A percentile compares a stretch with the other conserved stretches of the same genome.
phyloP scores from a whole-genome alignment of 2,113 vertebrate species.

The Bombycilla garrulus region DNA sequence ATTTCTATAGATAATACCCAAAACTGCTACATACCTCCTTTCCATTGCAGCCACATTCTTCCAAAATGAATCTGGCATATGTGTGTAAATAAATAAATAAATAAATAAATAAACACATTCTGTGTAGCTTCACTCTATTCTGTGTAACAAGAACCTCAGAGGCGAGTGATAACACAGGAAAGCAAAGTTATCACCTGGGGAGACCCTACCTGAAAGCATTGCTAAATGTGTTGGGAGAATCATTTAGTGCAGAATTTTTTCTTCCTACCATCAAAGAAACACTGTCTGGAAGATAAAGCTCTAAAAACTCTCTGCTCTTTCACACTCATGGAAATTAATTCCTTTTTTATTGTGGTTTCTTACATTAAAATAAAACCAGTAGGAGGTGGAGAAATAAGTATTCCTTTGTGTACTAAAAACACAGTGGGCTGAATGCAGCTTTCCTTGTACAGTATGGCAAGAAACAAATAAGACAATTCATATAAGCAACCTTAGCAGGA shows the following conservation, averaged over 20 bases:
- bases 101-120: background rate
- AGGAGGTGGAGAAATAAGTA: background rate
- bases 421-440: background rate
- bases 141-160: background rate
- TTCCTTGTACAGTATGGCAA: background rate
- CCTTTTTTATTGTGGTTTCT: background rate
- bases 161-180: background rate
- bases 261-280: background rate
- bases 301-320: background rate
- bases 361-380: background rate
- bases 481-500: background rate
- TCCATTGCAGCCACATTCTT: background rate
- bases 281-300: background rate
- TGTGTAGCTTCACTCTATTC: background rate
- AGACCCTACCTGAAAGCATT: background rate
- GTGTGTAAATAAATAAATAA: too few species aligned
- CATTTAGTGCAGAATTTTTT: background rate
- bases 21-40: background rate
- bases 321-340: background rate
- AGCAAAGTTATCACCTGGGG: background rate
- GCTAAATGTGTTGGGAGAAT: background rate
- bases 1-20: background rate
- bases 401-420: background rate
- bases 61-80: background rate
- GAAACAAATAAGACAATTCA: background rate